phyloP scores from a whole-genome alignment of 2,113 vertebrate species.

The Athene cunicularia region DNA sequence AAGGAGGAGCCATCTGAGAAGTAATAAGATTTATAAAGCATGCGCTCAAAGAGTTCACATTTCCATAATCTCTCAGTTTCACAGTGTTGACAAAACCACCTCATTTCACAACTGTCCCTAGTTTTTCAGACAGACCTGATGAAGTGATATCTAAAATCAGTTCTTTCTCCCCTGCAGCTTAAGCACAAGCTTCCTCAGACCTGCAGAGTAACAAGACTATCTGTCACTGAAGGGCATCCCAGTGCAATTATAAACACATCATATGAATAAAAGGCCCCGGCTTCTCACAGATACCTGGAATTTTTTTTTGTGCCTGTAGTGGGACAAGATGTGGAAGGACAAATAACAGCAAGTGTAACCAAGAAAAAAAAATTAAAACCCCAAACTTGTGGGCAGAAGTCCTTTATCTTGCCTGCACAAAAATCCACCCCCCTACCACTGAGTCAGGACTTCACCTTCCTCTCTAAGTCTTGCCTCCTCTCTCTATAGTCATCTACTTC shows the following conservation, averaged over 20 bases:
- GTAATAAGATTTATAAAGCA: not conserved
- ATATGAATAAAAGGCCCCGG: not conserved
- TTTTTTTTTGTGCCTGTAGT: not conserved
- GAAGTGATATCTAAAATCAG: not conserved
- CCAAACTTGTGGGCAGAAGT: not conserved
- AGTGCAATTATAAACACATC: not conserved
- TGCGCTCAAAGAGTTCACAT: not conserved
- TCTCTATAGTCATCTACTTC: not conserved
- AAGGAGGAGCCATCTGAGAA: not conserved
- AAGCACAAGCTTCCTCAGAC: not conserved
- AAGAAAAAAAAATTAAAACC: not conserved
- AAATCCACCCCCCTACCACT: not conserved
- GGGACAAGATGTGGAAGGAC: not conserved
- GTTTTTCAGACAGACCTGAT: not conserved
- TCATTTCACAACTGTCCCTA: not conserved
- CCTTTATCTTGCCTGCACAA: not conserved
- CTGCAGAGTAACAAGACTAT: not conserved
- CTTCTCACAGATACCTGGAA: not conserved
- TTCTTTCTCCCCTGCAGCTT: not conserved
- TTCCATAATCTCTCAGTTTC: not conserved
- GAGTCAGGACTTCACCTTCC: not conserved
- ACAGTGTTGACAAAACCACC: not conserved
- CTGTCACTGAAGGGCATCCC: not conserved
- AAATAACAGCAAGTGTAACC: not conserved
- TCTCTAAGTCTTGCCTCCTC: not conserved